phyloP scores from a whole-genome alignment of 2,113 vertebrate genomes.

The Leiothrix lutea region DNA sequence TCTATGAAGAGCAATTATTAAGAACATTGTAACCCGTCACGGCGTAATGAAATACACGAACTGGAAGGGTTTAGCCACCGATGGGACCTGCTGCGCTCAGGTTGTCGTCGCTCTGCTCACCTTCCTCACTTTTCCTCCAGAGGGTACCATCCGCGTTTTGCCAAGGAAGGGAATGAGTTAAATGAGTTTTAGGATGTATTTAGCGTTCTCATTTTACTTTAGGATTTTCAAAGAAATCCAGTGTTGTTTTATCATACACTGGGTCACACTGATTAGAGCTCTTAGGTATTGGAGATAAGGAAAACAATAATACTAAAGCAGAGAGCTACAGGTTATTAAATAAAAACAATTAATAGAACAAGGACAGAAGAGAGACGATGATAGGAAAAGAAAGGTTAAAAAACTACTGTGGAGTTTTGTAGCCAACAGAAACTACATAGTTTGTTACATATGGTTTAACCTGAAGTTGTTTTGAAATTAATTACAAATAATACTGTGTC shows the following conservation, averaged over 20 bases:
- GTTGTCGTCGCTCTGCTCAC: rapidly evolving
- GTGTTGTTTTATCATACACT: not conserved
- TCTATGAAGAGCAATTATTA: not conserved
- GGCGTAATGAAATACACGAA: rapidly evolving
- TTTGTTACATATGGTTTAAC: not conserved
- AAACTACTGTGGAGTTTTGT: not conserved
- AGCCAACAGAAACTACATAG: not conserved
- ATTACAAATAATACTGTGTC: not conserved
- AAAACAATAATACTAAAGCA: not conserved
- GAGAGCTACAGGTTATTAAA: constrained; percentile 4
- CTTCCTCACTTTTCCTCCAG: not conserved
- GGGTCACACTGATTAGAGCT: constrained; percentile 11
- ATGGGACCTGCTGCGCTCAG: not conserved
- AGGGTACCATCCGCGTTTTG: not conserved
- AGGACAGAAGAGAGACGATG: not conserved
- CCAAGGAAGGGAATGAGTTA: not conserved
- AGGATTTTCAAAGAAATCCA: not conserved
- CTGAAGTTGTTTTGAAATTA: not conserved
- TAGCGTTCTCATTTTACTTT: not conserved
- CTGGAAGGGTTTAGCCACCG: rapidly evolving
- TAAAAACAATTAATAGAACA: not conserved
- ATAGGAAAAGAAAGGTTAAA: not conserved
- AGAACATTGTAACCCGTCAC: not conserved
- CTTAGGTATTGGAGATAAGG: not conserved
- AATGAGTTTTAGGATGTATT: not conserved